These are phyloP conservation scores for Spodoptera litura DNA, from an alignment of 1,140 invertebrate species.

Conservation along the genomic window DNA sequence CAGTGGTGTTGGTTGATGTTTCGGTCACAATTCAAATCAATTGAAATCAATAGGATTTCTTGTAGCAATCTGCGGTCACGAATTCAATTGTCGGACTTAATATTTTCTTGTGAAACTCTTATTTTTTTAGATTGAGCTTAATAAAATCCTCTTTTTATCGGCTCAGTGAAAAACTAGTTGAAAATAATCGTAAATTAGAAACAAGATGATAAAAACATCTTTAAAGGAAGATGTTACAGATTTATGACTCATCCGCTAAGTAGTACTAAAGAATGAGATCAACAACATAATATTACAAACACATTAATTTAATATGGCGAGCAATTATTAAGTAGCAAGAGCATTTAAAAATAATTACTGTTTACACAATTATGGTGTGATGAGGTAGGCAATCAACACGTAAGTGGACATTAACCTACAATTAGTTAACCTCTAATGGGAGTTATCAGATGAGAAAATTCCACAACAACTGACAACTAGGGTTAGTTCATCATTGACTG, in stretches of 20 bases:
- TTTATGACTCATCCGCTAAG: constrained; percentile 3
- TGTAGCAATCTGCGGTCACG: constrained; percentile 15
- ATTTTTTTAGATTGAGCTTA: background rate
- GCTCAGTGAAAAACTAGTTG: background rate
- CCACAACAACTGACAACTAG: constrained; percentile 50
- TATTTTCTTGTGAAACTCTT: background rate
- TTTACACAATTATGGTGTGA: constrained; percentile 42
- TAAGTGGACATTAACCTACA: constrained; percentile 72
- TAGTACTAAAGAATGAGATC: constrained; percentile 24
- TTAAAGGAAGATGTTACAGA: background rate
- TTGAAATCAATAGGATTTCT: constrained; percentile 15
- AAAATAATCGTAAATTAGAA: too few relatives aligned
- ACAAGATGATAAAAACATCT: background rate
- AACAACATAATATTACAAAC: constrained; percentile 41
- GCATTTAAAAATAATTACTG: constrained; percentile 48
- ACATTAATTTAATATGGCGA: constrained; percentile 40
- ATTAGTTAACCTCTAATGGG: constrained; percentile 76
- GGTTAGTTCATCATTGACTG: background rate
- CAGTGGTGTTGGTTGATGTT: background rate
- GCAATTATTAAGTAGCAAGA: constrained; percentile 35
- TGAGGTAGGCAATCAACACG: constrained; percentile 32
- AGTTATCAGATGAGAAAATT: constrained; percentile 70
- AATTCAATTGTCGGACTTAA: background rate
- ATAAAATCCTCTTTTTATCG: background rate
- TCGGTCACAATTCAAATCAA: too few relatives aligned